Conservation (phyloP, 2,797 vertebrate species). For the Phrynocephalus guinanensis region DNA sequence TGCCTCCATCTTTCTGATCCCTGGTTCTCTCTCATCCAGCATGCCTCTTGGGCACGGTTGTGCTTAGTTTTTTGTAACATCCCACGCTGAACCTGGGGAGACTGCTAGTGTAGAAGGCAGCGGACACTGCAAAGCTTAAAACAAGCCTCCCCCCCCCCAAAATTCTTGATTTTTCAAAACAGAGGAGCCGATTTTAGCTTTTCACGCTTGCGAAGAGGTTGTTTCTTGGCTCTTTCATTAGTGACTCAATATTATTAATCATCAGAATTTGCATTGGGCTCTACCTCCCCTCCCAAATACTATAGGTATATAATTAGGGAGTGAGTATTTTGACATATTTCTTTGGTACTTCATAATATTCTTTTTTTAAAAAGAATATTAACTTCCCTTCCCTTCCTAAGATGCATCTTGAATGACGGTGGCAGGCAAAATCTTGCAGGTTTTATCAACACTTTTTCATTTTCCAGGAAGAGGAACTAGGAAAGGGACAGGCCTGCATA, state of each 20-base stretch:
- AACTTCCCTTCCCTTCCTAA: conserved; percentile 60
- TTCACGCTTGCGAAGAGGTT: neutral
- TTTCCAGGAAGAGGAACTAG: conserved; percentile 59
- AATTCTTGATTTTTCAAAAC: conserved; percentile 36
- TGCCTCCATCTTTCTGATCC: conserved; percentile 36
- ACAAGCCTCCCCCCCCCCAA: conserved; percentile 12
- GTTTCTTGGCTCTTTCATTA: conserved; percentile 45
- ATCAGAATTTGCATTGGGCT: conserved; percentile 55
- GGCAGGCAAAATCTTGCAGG: conserved; percentile 50
- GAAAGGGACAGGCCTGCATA: conserved; percentile 69
- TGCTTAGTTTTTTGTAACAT: conserved; percentile 60
- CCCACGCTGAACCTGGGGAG: conserved; percentile 19
- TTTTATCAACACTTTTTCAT: conserved; percentile 64
- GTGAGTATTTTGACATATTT: conserved; percentile 70
- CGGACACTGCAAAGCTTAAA: conserved; percentile 40
- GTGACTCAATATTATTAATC: conserved; percentile 69
- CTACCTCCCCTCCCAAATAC: conserved; percentile 31
- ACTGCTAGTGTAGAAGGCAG: conserved; percentile 28
- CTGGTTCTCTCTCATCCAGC: conserved; percentile 46
- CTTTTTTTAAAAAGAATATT: conserved; percentile 76
- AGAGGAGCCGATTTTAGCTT: conserved; percentile 33
- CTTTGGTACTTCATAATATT: conserved; percentile 64
- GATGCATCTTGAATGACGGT: conserved; percentile 40
- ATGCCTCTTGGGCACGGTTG: conserved; percentile 50
- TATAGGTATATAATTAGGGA: conserved; percentile 75